These are phyloP conservation scores for Euphonia xanthogaster DNA, from an alignment of 2,797 vertebrate species.

Conservation along the genomic window DNA sequence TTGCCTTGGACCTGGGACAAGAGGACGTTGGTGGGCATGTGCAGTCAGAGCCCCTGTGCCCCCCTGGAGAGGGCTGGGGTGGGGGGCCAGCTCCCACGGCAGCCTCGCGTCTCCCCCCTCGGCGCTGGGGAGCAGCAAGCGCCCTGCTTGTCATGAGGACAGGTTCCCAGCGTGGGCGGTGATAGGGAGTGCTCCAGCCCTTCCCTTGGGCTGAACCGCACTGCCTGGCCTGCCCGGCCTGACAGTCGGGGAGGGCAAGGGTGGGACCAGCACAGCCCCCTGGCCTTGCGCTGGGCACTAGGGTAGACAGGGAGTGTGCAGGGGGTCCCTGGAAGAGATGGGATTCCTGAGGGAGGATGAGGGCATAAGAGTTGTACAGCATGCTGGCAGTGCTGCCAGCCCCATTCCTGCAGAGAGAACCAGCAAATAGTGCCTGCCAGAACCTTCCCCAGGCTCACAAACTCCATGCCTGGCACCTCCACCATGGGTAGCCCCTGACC, in stretches of 20 bases:
- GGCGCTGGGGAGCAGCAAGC: neutral
- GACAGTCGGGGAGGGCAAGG: neutral
- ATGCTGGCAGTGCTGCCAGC: neutral
- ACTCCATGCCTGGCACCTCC: neutral
- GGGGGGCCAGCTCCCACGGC: fast-evolving
- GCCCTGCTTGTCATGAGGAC: neutral
- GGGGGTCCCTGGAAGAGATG: neutral
- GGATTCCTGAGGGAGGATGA: neutral
- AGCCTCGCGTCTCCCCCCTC: neutral
- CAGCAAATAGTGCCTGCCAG: neutral
- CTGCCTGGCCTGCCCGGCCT: neutral
- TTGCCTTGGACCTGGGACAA: neutral
- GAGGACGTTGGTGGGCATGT: fast-evolving
- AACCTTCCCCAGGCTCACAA: neutral
- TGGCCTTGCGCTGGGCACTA: fast-evolving
- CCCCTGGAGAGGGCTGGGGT: neutral
- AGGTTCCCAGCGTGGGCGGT: constrained; percentile 45
- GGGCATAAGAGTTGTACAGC: neutral
- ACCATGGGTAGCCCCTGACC: neutral
- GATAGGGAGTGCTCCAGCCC: constrained; percentile 54
- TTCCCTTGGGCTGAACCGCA: constrained; percentile 41
- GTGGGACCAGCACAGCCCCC: neutral
- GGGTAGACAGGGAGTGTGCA: fast-evolving
- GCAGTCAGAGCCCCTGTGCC: fast-evolving
- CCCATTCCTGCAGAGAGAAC: constrained; percentile 19